Percentiles rank a stretch among this genome's conserved stretches.
phyloP scores from a whole-genome alignment of 2,888 invertebrate genomes.

The Pachymerium ferrugineum region DNA sequence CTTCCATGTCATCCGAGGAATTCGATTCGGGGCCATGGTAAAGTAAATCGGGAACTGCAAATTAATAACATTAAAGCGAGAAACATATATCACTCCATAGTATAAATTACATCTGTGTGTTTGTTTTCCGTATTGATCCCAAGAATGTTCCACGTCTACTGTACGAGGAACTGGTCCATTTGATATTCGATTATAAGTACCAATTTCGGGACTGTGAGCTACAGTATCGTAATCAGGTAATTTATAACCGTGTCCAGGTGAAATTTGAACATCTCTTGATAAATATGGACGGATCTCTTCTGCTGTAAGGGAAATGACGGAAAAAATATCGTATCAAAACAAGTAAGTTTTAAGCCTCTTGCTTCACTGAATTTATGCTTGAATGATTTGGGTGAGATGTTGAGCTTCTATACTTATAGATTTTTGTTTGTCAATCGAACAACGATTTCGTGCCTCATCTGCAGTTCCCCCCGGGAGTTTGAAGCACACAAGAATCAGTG shows the following conservation, averaged over 20 bases:
- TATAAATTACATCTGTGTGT: background rate
- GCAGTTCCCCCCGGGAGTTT: background rate
- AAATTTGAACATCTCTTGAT: background rate
- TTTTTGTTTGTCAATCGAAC: slow-evolving; percentile 19
- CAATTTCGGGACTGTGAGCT: background rate
- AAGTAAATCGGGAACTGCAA: slow-evolving; percentile 5
- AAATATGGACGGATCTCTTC: slow-evolving; percentile 28
- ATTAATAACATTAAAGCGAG: background rate
- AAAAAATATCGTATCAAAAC: background rate
- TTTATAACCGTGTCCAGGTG: background rate
- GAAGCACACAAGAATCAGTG: background rate
- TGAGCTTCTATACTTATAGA: background rate
- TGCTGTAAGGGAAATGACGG: background rate
- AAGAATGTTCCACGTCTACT: background rate
- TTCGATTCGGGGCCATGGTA: slow-evolving; percentile 8
- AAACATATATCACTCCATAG: background rate
- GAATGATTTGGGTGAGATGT: background rate
- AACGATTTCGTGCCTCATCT: slow-evolving; percentile 10
- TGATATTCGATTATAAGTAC: background rate
- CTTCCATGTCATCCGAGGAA: slow-evolving; percentile 1
- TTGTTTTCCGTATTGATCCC: slow-evolving; percentile 3
- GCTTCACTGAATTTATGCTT: background rate
- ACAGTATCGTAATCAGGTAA: slow-evolving; percentile 15
- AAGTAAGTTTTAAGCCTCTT: background rate
- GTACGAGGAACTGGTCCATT: background rate